Percentiles rank a stretch among this genome's conserved stretches.
These are phyloP conservation scores for Sander vitreus DNA, from an alignment of 2,113 vertebrate genomes.

Conservation along the genomic window DNA sequence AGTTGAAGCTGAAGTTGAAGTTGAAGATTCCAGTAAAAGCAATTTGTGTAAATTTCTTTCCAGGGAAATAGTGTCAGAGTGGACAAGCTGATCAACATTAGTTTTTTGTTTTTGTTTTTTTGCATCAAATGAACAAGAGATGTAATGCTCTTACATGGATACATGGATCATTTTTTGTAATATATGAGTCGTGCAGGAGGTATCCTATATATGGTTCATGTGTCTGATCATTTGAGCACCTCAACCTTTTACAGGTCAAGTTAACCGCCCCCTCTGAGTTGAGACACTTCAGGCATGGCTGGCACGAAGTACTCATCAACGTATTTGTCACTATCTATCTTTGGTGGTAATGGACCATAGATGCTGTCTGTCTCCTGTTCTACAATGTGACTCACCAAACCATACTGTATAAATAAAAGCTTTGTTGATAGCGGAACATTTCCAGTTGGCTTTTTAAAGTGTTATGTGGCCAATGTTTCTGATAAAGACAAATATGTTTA, in stretches of 20 bases:
- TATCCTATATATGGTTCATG: slow-evolving; percentile 2
- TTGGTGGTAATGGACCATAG: slow-evolving; percentile 49
- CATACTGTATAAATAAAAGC: slow-evolving; percentile 42
- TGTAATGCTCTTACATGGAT: slow-evolving; percentile 14
- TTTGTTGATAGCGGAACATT: slow-evolving; percentile 25
- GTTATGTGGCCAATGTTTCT: slow-evolving; percentile 6
- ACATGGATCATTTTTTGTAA: background rate
- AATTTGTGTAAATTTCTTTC: slow-evolving; percentile 61
- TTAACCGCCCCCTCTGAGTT: slow-evolving; percentile 24
- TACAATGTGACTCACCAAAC: slow-evolving; percentile 58
- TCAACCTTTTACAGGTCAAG: slow-evolving; percentile 26
- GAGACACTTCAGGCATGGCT: slow-evolving; percentile 40
- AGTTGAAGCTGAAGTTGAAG: slow-evolving; percentile 8
- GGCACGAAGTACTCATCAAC: slow-evolving; percentile 43
- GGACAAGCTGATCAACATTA: slow-evolving; percentile 29
- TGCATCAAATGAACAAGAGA: slow-evolving; percentile 28
- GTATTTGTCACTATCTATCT: slow-evolving; percentile 64
- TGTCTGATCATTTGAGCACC: slow-evolving; percentile 19
- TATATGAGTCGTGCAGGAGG: slow-evolving; percentile 30
- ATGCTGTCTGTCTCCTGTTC: slow-evolving; percentile 56
- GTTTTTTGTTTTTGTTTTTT: background rate
- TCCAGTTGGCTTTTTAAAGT: slow-evolving; percentile 21
- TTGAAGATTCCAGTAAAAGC: slow-evolving; percentile 58
- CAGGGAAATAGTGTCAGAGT: slow-evolving; percentile 51
- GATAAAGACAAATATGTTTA: slow-evolving; percentile 26